phyloP scores from a whole-genome alignment of 2,888 invertebrate species.

The Ommatoiulus sabulosus region DNA sequence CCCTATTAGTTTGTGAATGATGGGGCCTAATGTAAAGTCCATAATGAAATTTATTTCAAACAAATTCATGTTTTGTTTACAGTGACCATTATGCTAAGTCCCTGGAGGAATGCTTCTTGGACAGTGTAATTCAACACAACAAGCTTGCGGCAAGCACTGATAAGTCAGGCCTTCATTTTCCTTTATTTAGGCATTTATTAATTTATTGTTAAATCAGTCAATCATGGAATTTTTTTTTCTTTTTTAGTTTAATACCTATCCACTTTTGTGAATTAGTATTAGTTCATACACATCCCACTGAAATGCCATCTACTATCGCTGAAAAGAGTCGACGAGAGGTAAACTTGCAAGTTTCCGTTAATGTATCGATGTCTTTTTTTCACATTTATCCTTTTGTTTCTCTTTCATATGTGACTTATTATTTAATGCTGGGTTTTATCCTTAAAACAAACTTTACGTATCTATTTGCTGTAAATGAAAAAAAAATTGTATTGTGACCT shows the following conservation, averaged over 20 bases:
- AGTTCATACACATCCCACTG: constrained; percentile 87
- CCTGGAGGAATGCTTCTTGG: constrained; percentile 87
- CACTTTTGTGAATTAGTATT: constrained; percentile 91
- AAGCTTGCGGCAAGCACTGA: constrained; percentile 75
- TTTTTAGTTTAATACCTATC: constrained; percentile 76
- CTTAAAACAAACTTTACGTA: too few relatives aligned
- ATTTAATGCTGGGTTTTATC: too few relatives aligned
- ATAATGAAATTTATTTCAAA: too few relatives aligned
- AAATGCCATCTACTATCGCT: constrained; percentile 81
- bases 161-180: constrained; percentile 69
- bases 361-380: neutral
- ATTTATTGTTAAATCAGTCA: constrained; percentile 50
- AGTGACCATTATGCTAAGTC: constrained; percentile 88
- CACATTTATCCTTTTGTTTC: too few relatives aligned
- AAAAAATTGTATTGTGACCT: too few relatives aligned
- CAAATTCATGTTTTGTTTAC: constrained; percentile 58
- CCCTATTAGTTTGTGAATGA: too few relatives aligned
- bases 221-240: neutral
- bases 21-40: too few relatives aligned
- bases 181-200: constrained; percentile 52
- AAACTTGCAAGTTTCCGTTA: constrained; percentile 62
- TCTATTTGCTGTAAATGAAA: too few relatives aligned
- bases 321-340: constrained; percentile 79
- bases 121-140: constrained; percentile 85
- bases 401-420: too few relatives aligned